Conservation (phyloP, 2,888 invertebrate species). For the Pherbina coryleti region DNA sequence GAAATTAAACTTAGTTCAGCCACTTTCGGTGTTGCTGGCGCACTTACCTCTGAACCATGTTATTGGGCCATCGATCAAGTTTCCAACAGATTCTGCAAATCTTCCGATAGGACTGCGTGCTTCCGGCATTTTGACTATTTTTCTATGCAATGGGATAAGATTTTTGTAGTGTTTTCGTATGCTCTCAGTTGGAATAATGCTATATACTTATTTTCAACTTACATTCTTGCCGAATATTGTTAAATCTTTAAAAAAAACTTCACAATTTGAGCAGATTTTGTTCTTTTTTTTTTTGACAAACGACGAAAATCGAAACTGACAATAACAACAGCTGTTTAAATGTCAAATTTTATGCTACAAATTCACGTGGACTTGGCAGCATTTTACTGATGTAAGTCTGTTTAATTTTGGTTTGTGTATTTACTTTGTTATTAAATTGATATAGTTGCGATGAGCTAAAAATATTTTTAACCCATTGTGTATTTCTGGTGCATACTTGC, state of each 20-base stretch:
- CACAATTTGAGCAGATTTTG: not conserved
- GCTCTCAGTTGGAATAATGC: too few species aligned
- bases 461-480: too few species aligned
- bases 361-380: not conserved
- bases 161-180: not conserved
- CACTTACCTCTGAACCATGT: conserved; percentile 81
- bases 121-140: conserved; percentile 60
- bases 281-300: not conserved
- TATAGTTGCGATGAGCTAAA: not conserved
- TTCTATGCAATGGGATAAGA: not conserved
- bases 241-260: not conserved
- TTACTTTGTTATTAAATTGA: not conserved
- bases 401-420: not conserved
- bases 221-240: not conserved
- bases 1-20: too few species aligned
- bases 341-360: not conserved
- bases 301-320: not conserved
- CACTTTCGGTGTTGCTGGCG: not conserved
- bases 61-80: conserved; percentile 77
- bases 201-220: not conserved
- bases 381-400: not conserved
- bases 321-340: not conserved
- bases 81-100: conserved; percentile 73
- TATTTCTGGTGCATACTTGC: too few species aligned
- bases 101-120: conserved; percentile 66